Conservation (phyloP, 2,888 invertebrate genomes). For the Argynnis bischoffii region DNA sequence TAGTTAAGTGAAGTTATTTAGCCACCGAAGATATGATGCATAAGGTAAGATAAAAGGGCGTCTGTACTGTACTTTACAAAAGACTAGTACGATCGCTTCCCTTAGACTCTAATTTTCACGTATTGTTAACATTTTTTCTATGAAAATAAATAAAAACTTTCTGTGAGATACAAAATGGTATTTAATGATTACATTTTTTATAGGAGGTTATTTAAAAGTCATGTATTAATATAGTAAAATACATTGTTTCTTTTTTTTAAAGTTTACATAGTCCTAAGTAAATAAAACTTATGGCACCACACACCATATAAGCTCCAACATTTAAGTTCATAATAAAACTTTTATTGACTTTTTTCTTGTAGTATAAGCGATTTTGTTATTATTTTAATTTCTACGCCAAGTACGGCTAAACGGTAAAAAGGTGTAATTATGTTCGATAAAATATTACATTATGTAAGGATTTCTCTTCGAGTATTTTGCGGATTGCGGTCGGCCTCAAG, state of each 20-base stretch:
- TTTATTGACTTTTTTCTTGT: neutral
- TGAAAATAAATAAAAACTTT: no score
- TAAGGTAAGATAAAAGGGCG: conserved; percentile 1
- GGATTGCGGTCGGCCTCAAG: neutral
- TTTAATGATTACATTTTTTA: no score
- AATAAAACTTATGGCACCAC: no score
- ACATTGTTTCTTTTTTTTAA: no score
- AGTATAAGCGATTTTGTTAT: neutral
- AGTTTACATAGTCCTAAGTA: no score
- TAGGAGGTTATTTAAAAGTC: no score
- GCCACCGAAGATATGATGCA: neutral
- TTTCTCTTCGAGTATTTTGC: conserved; percentile 13
- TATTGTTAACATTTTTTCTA: no score
- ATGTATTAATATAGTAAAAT: no score
- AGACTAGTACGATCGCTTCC: no score
- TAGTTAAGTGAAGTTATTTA: conserved; percentile 8
- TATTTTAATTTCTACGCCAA: conserved; percentile 3
- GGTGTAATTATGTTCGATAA: conserved; percentile 10
- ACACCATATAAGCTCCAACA: no score
- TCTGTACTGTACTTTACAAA: neutral
- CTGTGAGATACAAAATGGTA: no score
- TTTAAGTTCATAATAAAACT: neutral
- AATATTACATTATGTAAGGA: conserved; percentile 6
- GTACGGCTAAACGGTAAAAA: conserved; percentile 1
- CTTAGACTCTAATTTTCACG: no score